Percentiles rank a stretch among this genome's conserved stretches.
phyloP scores from a whole-genome alignment of 2,113 vertebrate genomes.

The Falcunculus frontatus region DNA sequence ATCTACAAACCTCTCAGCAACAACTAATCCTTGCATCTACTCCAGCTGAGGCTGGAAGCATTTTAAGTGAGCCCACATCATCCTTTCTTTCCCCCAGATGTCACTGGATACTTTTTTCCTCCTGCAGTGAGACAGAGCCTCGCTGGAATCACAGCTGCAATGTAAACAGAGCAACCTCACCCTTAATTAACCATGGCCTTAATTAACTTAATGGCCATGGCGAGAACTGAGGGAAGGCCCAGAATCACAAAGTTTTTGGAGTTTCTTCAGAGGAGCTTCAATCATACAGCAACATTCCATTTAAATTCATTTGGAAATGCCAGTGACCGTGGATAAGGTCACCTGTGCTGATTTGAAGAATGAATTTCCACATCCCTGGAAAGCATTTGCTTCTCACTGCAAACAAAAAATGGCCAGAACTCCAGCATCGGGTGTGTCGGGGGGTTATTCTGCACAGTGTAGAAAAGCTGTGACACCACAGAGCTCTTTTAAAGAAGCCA shows the following conservation, averaged over 20 bases:
- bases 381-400: neutral
- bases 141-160: neutral
- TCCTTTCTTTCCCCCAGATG: too few species aligned
- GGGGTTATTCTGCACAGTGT: neutral
- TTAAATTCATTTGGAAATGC: neutral
- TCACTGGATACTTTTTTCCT: accelerated
- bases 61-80: accelerated
- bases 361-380: neutral
- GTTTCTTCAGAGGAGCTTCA: neutral
- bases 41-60: neutral
- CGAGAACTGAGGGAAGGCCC: neutral
- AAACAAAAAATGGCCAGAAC: neutral
- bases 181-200: too few species aligned
- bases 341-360: neutral
- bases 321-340: neutral
- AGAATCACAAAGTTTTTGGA: neutral
- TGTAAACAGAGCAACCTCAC: accelerated
- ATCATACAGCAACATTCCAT: neutral
- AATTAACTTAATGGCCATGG: neutral
- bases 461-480: neutral
- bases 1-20: neutral
- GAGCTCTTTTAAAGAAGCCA: neutral
- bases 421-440: accelerated
- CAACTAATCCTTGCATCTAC: neutral
- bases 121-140: neutral